These are phyloP conservation scores for Drosophila testacea DNA, from an alignment of 2,888 invertebrate genomes.

Conservation along the genomic window DNA sequence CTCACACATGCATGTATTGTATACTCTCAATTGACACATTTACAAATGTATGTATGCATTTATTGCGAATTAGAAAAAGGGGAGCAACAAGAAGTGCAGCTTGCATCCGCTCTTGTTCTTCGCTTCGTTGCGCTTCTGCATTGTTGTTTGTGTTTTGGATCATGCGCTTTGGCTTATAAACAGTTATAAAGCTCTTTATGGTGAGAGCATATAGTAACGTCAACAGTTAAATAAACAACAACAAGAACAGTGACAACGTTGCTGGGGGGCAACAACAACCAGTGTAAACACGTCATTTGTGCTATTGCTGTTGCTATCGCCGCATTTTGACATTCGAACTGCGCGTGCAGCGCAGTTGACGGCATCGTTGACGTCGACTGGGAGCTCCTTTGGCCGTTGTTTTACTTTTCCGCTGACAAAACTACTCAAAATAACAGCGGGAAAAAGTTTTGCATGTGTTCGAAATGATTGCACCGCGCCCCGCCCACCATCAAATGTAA, in stretches of 20 bases:
- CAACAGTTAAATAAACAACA: constrained; percentile 74
- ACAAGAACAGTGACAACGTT: constrained; percentile 51
- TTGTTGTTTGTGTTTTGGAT: constrained; percentile 52
- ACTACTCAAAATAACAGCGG: constrained; percentile 61
- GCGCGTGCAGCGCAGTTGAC: constrained; percentile 20
- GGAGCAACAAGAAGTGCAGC: constrained; percentile 45
- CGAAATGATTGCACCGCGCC: constrained; percentile 38
- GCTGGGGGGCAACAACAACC: constrained; percentile 61
- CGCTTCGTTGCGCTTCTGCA: constrained; percentile 43
- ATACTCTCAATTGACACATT: constrained; percentile 63
- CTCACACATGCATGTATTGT: constrained; percentile 8
- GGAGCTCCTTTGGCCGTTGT: constrained; percentile 43
- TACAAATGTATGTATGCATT: constrained; percentile 21
- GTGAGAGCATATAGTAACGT: constrained; percentile 66
- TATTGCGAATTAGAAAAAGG: constrained; percentile 38
- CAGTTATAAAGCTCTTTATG: constrained; percentile 63
- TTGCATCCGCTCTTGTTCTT: constrained; percentile 7
- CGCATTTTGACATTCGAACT: constrained; percentile 64
- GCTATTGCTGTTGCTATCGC: constrained; percentile 65
- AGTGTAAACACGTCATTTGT: constrained; percentile 70
- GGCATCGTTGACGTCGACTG: constrained; percentile 31
- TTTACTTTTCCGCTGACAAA: constrained; percentile 73
- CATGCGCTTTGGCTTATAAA: constrained; percentile 69
- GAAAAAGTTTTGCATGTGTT: constrained; percentile 53
- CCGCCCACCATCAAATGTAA: constrained; percentile 58